Base-by-base conservation (phyloP, 2,797 vertebrate genomes). In the Cirrhinus mrigala region DNA sequence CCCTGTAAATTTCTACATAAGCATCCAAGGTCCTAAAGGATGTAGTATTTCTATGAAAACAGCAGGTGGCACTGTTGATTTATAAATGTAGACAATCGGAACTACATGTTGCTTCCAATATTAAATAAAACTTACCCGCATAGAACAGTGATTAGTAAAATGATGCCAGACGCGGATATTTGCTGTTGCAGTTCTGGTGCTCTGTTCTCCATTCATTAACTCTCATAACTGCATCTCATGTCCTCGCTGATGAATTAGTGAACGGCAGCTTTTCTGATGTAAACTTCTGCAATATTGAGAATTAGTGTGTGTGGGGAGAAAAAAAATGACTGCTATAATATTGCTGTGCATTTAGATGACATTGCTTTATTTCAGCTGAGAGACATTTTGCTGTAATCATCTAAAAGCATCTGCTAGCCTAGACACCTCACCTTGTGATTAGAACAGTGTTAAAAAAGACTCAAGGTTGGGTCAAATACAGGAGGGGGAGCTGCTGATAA, bases 31-130 rank as follows among this genome's bases (percentile, higher is more conserved):
- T 8, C 52, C 74, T 15, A 50, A 22, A 16, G 1, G 37, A 9
- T 75, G 27, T 74, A 24, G 2, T 76, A 44, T 68, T 66, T 44
- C 0, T 7, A 22, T 83, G 10, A 20, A 1, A 73, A 46, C 86
- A 83, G 18, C 40, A 87, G 88, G 75, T 83, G 88, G 81, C 81
- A 50, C 16, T 87, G 81, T 83, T 77, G 76, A 14, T 22, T 50
- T 52, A 75, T 60, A 18, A 79, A 82, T 40, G 16, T 46, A 54
- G 0, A 37, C 44, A 10, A 60, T 60, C 33, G 54, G 22, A 75
- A 40, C n/a, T 22, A 29, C 3, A 62, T 9, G 48, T 37, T 68
- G 27, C 48, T 15, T 33, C 29, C 62, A 66, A 66, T 18, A 33
- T 66, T 20, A 24, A 3, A 4, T 24, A 50, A 83, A 66, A 14